Evolutionary conservation across 2,797 vertebrate species (phyloP), one percentile per base, ranked within the genome.

Genomic region (Antrozous pallidus): DNA sequence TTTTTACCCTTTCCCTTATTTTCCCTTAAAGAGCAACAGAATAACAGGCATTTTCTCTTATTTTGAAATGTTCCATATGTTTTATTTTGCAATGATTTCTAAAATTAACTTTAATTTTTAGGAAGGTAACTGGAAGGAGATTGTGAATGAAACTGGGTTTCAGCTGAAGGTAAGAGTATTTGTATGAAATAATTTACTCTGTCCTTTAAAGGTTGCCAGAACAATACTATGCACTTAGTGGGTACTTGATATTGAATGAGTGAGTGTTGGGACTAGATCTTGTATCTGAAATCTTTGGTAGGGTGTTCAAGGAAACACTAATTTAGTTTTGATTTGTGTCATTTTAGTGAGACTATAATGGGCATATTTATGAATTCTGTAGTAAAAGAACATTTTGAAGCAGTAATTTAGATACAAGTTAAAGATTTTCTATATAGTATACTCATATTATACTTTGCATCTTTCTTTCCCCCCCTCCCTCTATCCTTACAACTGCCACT

Each of bases 111-210:
- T 98, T 31, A 94, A 22, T 97, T 97, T 98, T 97, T 98, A 99
- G 99, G 99, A 99, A 97, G 97, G 98, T 78, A 98, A 99, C 95
- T 99, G 99, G 99, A 99, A 99, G 96, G 99, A 99, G 90, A 98
- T 98, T 26, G 99, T 99, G 90, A 99, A 98, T 97, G 99, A 99
- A 93, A 99, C 99, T 28, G 99, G 99, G 78, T 99, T 99, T 97
- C 99, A 99, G 94, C 98, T 99, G 42, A 99, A 99, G 99, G 99
- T 99, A 98, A 97, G 97, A 58, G 28, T 85, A 42, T 87, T 91
- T 85, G 5, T 79, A 0, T 94, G 87, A 83, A 94, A 42, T 79
- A 36, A 56, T 88, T 58, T 65, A 13, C 6, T 18, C 1, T 28
- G 5, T 51, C 28, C 31, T 17, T 89, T 87, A 78, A 71, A 2